phyloP scores from a whole-genome alignment of 2,888 invertebrate species.

The Asteroscopus sphinx region DNA sequence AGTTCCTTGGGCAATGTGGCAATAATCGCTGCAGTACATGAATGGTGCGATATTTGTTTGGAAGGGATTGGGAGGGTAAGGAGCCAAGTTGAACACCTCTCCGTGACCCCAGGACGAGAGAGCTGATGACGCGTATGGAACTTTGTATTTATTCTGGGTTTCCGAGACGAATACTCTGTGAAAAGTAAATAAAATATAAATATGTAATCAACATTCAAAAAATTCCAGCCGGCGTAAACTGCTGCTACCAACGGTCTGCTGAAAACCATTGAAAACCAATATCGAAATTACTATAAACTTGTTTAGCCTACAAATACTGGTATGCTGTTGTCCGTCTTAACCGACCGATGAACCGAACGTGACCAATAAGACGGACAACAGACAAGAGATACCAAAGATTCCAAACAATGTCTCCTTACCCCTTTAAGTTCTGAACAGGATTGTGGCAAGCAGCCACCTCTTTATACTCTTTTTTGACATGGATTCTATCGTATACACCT shows the following conservation, averaged over 20 bases:
- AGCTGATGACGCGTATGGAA: conserved; percentile 72
- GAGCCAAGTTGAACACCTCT: conserved; percentile 77
- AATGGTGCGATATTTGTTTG: conserved; percentile 85
- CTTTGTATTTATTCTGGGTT: conserved; percentile 76
- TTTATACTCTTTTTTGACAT: conserved; percentile 81
- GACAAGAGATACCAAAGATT: too few species aligned
- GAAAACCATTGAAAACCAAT: too few species aligned
- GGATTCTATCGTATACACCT: conserved; percentile 79
- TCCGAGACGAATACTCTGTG: conserved; percentile 82
- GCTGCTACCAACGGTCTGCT: too few species aligned
- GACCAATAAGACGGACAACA: too few species aligned
- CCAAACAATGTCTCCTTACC: conserved; percentile 70
- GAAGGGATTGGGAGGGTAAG: conserved; percentile 81
- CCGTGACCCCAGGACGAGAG: conserved; percentile 80
- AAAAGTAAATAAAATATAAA: conserved; percentile 7
- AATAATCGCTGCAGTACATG: conserved; percentile 87
- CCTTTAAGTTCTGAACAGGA: conserved; percentile 81
- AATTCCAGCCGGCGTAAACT: too few species aligned
- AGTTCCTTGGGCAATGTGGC: conserved; percentile 81
- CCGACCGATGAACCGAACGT: too few species aligned
- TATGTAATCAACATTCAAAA: not conserved
- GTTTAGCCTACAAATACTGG: too few species aligned
- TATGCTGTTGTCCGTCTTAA: too few species aligned
- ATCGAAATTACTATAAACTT: too few species aligned
- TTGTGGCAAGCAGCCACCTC: conserved; percentile 83